Evolutionary conservation across 2,888 invertebrate genomes (phyloP), one percentile per base, ranked within the genome.

Genomic region (Drosophila maculinotata): DNA sequence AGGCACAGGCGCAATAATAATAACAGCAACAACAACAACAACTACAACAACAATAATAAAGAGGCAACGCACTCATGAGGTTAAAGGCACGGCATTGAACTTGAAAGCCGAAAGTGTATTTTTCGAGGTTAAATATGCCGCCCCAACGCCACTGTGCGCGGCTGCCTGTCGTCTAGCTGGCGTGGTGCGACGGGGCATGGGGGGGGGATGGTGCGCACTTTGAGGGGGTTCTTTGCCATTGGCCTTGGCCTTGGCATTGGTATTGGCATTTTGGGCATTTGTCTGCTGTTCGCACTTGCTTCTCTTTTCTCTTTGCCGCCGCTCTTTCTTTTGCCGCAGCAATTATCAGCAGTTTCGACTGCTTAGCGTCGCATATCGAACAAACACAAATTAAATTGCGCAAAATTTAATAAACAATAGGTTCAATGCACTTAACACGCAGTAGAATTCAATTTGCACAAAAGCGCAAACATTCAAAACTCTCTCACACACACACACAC

Each of bases 351-450:
- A 69, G 71, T 67, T 81, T 72, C n/a, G n/a, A n/a, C 62, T 54
- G 70, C 64, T 72, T 79, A 72, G 73, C 83, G 73, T 69, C 73
- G 68, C 72, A 80, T 80, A 59, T 59, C 83, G 73, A 79, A 67
- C 82, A 51, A 38, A 57, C 47, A 39, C 48, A 69, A 70, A 66
- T 47, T 60, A 64, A 60, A 62, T 76, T 36, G 82, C 79, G 67
- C 47, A 41, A 64, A 71, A 76, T 85, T 62, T 66, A 85, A 85
- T 79, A 81, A 85, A 85, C 80, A 79, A 79, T 70, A 73, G 73
- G 81, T 85, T 81, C 81, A 81, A 82, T 81, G 86, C 86, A 81
- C 81, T 79, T 65, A 63, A 60, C 62, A 58, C 86, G 86, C 81
- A 81, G 83, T 81, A 79, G 80, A 82, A 82, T 85, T 82, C 56